A percentile compares a stretch with the other conserved stretches of the same genome.
phyloP scores from a whole-genome alignment of 2,888 invertebrate genomes.

The Eupithecia insigniata region DNA sequence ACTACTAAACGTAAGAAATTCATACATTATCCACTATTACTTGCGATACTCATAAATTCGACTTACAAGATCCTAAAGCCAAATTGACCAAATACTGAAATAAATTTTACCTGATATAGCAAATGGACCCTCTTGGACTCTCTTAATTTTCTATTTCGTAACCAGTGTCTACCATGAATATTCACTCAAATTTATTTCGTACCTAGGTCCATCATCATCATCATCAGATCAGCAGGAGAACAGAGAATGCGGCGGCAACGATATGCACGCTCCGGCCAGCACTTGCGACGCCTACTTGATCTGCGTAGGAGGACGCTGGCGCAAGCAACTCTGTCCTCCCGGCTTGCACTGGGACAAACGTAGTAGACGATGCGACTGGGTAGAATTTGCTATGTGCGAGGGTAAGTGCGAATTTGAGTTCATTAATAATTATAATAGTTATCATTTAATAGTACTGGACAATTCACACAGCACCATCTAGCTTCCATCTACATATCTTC shows the following conservation, averaged over 20 bases:
- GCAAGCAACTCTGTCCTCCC: constrained; percentile 89
- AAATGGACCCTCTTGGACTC: too few relatives aligned
- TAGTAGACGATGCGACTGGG: constrained; percentile 91
- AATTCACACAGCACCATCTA: too few relatives aligned
- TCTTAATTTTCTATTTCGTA: not conserved
- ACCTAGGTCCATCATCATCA: constrained; percentile 42
- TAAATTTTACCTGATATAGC: too few relatives aligned
- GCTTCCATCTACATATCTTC: too few relatives aligned
- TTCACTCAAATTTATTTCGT: not conserved
- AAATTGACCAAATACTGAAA: too few relatives aligned
- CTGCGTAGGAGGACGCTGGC: constrained; percentile 89
- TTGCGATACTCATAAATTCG: not conserved
- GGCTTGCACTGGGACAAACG: constrained; percentile 92
- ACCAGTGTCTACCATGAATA: not conserved
- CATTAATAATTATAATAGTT: too few relatives aligned
- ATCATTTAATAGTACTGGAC: too few relatives aligned
- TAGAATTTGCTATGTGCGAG: constrained; percentile 88
- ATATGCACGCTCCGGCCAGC: constrained; percentile 81
- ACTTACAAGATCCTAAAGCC: too few relatives aligned
- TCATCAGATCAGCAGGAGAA: constrained; percentile 58
- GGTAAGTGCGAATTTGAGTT: constrained; percentile 49
- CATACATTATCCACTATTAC: not conserved
- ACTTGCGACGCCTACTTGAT: constrained; percentile 90
- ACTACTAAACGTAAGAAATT: constrained; percentile 50
- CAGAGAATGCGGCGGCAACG: constrained; percentile 55